Percentiles rank a stretch among this genome's conserved stretches.
Evolutionary conservation across 2,797 vertebrate genomes (phyloP).

Genomic region (Typhlichthys subterraneus): DNA sequence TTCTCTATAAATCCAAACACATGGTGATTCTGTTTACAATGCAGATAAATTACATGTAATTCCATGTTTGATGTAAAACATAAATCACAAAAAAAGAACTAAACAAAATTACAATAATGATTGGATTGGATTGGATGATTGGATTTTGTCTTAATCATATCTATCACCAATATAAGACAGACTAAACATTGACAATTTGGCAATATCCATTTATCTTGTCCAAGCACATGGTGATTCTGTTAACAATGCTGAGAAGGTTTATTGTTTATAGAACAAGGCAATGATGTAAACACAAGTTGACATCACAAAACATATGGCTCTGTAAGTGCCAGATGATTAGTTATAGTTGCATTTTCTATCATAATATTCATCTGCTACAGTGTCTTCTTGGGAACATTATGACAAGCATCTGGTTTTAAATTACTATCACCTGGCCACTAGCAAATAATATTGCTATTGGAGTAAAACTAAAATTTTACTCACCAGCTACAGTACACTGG

Average conservation of each 20-base stretch:
- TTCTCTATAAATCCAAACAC: too few species aligned
- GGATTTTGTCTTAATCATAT: conserved; percentile 45
- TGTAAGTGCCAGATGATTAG: conserved; percentile 27
- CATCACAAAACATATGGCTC: conserved; percentile 49
- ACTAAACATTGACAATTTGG: conserved; percentile 53
- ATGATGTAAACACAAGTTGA: conserved; percentile 56
- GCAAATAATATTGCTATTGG: conserved; percentile 23
- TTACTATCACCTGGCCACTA: conserved; percentile 33
- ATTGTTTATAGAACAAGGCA: conserved; percentile 57
- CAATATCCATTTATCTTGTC: conserved; percentile 44
- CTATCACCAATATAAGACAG: conserved; percentile 50
- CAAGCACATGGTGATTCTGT: conserved; percentile 43
- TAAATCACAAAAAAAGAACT: conserved; percentile 14
- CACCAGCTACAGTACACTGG: conserved; percentile 15
- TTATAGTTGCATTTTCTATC: conserved; percentile 17
- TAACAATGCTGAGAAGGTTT: conserved; percentile 53
- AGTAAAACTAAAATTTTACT: conserved; percentile 34
- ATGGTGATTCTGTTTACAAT: too few species aligned
- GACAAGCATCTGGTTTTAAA: conserved; percentile 48
- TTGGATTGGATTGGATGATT: too few species aligned
- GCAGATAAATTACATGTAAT: too few species aligned
- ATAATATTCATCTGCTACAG: conserved; percentile 18
- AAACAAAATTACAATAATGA: conserved; percentile 39
- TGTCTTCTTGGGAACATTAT: conserved; percentile 22
- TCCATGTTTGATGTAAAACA: background rate